These are phyloP conservation scores for Alaudala cheleensis DNA, from an alignment of 2,113 vertebrate species.

Conservation along the genomic window DNA sequence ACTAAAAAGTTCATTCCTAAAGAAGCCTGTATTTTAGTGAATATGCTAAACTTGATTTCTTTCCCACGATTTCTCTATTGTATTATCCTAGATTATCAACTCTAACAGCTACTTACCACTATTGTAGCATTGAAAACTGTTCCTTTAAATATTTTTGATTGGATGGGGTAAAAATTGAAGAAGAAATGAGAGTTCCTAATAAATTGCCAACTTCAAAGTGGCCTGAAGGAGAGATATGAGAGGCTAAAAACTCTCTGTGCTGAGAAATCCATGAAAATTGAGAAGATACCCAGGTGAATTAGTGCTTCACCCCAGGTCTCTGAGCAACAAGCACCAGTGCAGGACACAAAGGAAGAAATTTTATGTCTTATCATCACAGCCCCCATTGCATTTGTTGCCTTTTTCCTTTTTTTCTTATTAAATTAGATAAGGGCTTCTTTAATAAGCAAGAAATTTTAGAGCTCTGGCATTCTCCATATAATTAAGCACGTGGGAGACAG, in stretches of 20 bases:
- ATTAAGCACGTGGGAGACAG: not conserved
- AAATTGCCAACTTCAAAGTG: not conserved
- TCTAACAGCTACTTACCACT: not conserved
- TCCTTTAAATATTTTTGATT: not conserved
- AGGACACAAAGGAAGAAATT: not conserved
- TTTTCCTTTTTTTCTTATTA: not conserved
- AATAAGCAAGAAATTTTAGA: not conserved
- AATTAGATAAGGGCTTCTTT: not conserved
- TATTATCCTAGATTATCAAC: not conserved
- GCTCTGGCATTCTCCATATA: not conserved
- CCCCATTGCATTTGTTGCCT: not conserved
- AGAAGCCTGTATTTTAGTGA: not conserved
- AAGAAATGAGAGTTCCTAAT: not conserved
- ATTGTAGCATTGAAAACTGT: not conserved
- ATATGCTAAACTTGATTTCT: not conserved
- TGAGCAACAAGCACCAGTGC: not conserved
- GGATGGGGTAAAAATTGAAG: not conserved
- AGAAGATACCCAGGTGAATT: not conserved
- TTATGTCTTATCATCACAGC: not conserved
- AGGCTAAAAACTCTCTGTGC: not conserved
- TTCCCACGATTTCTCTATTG: not conserved
- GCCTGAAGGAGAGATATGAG: not conserved
- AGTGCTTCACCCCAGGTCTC: not conserved
- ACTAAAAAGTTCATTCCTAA: not conserved
- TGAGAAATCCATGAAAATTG: not conserved